phyloP scores from a whole-genome alignment of 2,113 vertebrate species.

The Phylloscopus whistleri region DNA sequence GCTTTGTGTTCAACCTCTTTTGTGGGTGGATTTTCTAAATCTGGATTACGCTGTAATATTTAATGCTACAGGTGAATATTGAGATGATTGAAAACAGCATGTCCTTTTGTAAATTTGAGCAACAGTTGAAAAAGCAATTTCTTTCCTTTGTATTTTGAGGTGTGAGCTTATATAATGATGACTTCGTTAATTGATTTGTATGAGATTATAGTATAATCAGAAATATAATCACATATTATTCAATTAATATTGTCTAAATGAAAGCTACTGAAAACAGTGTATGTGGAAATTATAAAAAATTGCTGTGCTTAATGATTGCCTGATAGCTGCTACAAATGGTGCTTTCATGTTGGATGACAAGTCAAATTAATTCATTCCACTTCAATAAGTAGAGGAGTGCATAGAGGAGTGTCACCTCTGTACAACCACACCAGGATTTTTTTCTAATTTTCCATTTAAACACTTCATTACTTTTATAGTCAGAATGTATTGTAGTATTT shows the following conservation, averaged over 20 bases:
- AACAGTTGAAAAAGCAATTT: not conserved
- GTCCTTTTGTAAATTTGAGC: not conserved
- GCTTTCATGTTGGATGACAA: not conserved
- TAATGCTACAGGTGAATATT: not conserved
- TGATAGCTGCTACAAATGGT: not conserved
- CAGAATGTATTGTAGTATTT: not conserved
- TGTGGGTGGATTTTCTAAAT: not conserved
- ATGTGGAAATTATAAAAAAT: not conserved
- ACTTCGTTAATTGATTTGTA: not conserved
- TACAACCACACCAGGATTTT: not conserved
- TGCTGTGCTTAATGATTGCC: not conserved
- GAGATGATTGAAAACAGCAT: not conserved
- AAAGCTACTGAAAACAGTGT: not conserved
- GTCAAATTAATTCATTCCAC: not conserved
- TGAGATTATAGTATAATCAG: not conserved
- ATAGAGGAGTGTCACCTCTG: not conserved
- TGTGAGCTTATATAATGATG: not conserved
- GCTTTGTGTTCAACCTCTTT: not conserved
- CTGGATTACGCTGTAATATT: not conserved
- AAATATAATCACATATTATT: not conserved
- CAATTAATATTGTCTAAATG: not conserved
- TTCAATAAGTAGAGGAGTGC: not conserved
- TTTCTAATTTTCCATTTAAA: not conserved
- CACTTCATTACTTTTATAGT: not conserved
- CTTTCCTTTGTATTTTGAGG: not conserved